Conservation (phyloP, 2,888 invertebrate genomes). For the Cheilosia pagana region DNA sequence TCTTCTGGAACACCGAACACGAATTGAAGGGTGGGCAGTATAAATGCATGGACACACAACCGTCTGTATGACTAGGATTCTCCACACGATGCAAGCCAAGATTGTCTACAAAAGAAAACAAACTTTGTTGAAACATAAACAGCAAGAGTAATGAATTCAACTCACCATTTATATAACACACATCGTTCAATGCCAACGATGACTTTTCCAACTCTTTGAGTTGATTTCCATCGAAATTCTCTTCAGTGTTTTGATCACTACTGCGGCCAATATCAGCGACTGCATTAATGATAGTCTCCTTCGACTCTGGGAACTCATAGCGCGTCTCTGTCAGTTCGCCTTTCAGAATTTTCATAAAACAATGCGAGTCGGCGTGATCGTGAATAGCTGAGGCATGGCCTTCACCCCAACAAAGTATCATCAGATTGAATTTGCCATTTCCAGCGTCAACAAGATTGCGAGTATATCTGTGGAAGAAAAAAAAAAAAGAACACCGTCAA, state of each 20-base stretch:
- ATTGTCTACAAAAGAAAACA: conserved; percentile 87
- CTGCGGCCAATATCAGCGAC: conserved; percentile 74
- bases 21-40: conserved; percentile 96
- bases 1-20: conserved; percentile 96
- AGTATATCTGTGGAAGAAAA: conserved; percentile 89
- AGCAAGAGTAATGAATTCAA: neutral
- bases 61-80: conserved; percentile 94
- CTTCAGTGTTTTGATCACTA: conserved; percentile 66
- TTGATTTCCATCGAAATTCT: conserved; percentile 83
- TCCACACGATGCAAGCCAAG: conserved; percentile 98
- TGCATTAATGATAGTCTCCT: conserved; percentile 39
- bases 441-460: conserved; percentile 97
- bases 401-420: conserved; percentile 99
- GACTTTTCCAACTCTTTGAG: conserved; percentile 88
- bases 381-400: conserved; percentile 97
- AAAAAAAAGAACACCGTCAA: neutral
- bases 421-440: conserved; percentile 98
- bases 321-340: conserved; percentile 92
- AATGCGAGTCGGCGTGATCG: conserved; percentile 97
- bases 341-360: conserved; percentile 97
- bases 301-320: conserved; percentile 79
- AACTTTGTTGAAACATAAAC: neutral
- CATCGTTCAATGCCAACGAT: conserved; percentile 89
- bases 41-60: conserved; percentile 95
- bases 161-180: conserved; percentile 97